Percentiles rank a stretch among this genome's conserved stretches.
These are phyloP conservation scores for Acanthaster planci DNA, from an alignment of 35 echinoderm and acorn worm species.

Conservation along the genomic window DNA sequence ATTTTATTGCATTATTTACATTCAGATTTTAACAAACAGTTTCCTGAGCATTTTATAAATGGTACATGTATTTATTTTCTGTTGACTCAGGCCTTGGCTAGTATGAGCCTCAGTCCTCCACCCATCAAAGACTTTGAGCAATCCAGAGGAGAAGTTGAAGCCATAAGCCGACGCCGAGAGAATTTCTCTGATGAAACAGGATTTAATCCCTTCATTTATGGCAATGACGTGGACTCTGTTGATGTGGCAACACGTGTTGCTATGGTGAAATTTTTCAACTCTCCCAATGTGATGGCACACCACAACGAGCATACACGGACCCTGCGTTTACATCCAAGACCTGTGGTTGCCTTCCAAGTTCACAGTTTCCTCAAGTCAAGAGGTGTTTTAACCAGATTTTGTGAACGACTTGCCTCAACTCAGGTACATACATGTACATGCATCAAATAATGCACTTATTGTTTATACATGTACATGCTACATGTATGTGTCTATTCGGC, in stretches of 20 bases:
- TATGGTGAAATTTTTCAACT: conserved; percentile 90
- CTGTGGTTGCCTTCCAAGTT: conserved; percentile 90
- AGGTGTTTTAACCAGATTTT: conserved; percentile 53
- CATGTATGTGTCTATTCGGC: too few species aligned
- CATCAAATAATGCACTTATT: not conserved
- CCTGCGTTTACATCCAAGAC: conserved; percentile 82
- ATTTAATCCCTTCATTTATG: conserved; percentile 88
- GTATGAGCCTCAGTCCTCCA: conserved; percentile 86
- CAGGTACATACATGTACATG: conserved; percentile 45
- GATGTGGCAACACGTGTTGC: conserved; percentile 94
- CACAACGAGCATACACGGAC: conserved; percentile 90
- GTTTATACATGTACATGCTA: too few species aligned
- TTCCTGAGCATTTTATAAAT: too few species aligned
- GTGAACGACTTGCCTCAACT: conserved; percentile 60
- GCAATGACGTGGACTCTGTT: conserved; percentile 92
- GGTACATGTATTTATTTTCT: not conserved
- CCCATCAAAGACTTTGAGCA: conserved; percentile 88
- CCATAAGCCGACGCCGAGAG: conserved; percentile 60
- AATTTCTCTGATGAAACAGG: conserved; percentile 51
- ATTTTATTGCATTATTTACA: too few species aligned
- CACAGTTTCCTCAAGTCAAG: conserved; percentile 76
- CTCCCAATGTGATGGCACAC: conserved; percentile 82
- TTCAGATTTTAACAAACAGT: too few species aligned
- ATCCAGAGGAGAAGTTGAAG: conserved; percentile 74
- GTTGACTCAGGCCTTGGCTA: conserved; percentile 63